Evolutionary conservation across 2,888 invertebrate species (phyloP).

Genomic region (Globia sparganii): DNA sequence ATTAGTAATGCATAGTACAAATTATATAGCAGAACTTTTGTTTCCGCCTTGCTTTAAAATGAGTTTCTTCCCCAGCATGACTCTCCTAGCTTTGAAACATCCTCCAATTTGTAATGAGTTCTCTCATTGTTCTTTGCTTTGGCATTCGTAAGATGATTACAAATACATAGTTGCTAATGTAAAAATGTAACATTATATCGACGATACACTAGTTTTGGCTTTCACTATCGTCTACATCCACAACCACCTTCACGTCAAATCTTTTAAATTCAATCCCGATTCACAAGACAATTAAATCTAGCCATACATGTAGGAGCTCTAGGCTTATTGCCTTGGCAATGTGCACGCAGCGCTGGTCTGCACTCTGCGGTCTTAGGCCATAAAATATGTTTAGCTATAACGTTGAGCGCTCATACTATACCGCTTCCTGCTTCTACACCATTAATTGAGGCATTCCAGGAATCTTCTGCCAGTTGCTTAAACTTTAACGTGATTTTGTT

Average conservation of each 20-base stretch:
- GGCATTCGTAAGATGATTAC: neutral
- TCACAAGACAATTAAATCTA: neutral
- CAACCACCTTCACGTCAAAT: neutral
- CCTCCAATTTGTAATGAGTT: too few relatives aligned
- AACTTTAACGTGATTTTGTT: slow-evolving; percentile 5
- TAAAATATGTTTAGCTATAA: slow-evolving; percentile 62
- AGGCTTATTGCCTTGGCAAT: slow-evolving; percentile 28
- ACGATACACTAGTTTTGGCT: neutral
- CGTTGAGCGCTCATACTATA: slow-evolving; percentile 30
- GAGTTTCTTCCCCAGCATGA: neutral
- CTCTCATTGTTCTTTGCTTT: neutral
- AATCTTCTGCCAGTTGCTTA: slow-evolving; percentile 31
- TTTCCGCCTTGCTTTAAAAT: neutral
- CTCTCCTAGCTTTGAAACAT: neutral
- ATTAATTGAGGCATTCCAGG: slow-evolving; percentile 54
- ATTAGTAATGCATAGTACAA: neutral
- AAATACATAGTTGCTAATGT: neutral
- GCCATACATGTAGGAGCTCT: neutral
- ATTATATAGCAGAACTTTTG: neutral
- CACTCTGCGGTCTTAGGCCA: slow-evolving; percentile 42
- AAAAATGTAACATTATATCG: neutral
- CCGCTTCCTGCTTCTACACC: slow-evolving; percentile 56
- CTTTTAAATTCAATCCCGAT: neutral
- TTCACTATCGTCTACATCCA: neutral
- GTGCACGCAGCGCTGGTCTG: slow-evolving; percentile 26